These are phyloP conservation scores for Nycteola revayana DNA, from an alignment of 2,888 invertebrate genomes.

Conservation along the genomic window DNA sequence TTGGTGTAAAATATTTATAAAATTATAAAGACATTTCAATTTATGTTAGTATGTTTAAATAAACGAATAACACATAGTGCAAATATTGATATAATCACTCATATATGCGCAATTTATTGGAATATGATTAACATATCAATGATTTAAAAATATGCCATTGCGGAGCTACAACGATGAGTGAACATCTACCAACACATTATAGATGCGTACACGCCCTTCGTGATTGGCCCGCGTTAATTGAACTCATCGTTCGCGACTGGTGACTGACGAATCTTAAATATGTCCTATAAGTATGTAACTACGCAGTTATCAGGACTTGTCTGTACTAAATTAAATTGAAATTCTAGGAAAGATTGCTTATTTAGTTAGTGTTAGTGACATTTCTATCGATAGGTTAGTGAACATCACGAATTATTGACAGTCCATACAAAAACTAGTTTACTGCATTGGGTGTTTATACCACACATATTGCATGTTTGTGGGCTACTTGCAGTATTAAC, in stretches of 20 bases:
- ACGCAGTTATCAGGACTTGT: slow-evolving; percentile 13
- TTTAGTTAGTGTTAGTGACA: slow-evolving; percentile 32
- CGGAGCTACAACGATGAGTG: no score
- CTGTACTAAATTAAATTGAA: slow-evolving; percentile 8
- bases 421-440: no score
- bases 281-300: slow-evolving; percentile 4
- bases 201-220: slow-evolving; percentile 7
- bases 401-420: slow-evolving; percentile 11
- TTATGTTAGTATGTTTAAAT: no score
- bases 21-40: no score
- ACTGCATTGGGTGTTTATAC: not conserved
- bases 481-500: slow-evolving; percentile 19
- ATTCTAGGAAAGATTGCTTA: slow-evolving; percentile 16
- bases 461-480: slow-evolving; percentile 6
- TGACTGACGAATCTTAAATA: slow-evolving; percentile 14
- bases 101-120: no score
- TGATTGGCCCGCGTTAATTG: slow-evolving; percentile 35
- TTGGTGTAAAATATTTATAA: no score
- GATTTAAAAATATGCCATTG: no score
- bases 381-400: slow-evolving; percentile 40
- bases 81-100: no score
- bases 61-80: no score
- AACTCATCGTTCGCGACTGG: slow-evolving; percentile 32
- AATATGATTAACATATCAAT: no score
- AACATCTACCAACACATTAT: no score